A percentile compares a stretch with the other conserved stretches of the same genome.
phyloP scores from a whole-genome alignment of 2,113 vertebrate species.

The Coptodon rendalli region DNA sequence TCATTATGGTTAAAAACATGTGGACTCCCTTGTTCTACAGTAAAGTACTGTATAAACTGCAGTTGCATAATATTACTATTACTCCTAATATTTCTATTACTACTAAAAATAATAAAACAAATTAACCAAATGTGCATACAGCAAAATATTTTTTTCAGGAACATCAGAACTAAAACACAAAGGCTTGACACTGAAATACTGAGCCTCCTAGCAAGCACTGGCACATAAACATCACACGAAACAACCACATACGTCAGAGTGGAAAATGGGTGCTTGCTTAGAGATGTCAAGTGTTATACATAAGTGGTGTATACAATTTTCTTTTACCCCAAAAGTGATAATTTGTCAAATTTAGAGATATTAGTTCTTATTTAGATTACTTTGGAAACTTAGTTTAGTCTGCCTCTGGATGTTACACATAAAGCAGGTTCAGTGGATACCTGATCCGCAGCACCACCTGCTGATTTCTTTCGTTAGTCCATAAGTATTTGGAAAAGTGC shows the following conservation, averaged over 20 bases:
- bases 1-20: not conserved
- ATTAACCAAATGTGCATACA: not conserved
- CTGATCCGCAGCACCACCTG: not conserved
- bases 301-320: rapidly evolving
- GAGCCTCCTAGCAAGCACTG: not conserved
- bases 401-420: not conserved
- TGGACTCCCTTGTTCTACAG: not conserved
- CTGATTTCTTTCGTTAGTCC: not conserved
- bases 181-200: not conserved
- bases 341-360: not conserved
- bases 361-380: not conserved
- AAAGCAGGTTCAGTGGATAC: not conserved
- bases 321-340: not conserved
- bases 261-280: not conserved
- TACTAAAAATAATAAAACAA: not conserved
- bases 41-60: not conserved
- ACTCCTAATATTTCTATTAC: not conserved
- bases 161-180: not conserved
- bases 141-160: not conserved
- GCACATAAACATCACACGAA: not conserved
- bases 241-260: not conserved
- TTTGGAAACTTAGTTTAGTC: not conserved
- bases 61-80: not conserved
- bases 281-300: not conserved
- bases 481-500: not conserved